Conservation (phyloP, 1,140 invertebrate genomes). For the Tribolium castaneum region DNA sequence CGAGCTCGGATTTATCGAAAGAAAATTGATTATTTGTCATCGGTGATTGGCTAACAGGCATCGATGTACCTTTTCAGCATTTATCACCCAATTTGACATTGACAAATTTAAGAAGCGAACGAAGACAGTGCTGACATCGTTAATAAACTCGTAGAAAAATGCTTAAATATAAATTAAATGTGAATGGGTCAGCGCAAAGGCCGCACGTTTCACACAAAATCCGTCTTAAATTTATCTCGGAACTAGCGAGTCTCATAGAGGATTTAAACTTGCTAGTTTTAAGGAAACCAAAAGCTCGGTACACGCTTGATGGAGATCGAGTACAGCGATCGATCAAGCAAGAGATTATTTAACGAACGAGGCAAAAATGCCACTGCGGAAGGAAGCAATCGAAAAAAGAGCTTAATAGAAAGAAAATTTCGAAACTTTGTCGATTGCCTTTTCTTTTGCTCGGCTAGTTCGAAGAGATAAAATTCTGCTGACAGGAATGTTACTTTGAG, state of each 20-base stretch:
- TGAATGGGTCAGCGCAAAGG: not conserved
- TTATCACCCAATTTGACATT: constrained; percentile 19
- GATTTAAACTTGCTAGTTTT: constrained; percentile 18
- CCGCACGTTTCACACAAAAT: constrained; percentile 14
- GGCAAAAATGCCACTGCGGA: not conserved
- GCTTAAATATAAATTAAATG: constrained; percentile 15
- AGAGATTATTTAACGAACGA: not conserved
- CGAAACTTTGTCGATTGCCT: not conserved
- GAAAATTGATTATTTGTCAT: constrained; percentile 31
- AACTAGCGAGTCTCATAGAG: constrained; percentile 1
- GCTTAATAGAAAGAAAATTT: not conserved
- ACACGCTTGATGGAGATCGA: not conserved
- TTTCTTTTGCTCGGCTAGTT: not conserved
- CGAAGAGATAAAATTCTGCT: not conserved
- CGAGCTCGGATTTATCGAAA: constrained; percentile 16
- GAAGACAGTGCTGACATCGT: not conserved
- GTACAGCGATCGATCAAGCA: not conserved
- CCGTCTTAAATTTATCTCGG: not conserved
- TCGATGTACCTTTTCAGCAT: constrained; percentile 3
- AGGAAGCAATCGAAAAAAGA: not conserved
- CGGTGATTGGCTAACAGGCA: constrained; percentile 21
- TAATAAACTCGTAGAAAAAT: constrained; percentile 4
- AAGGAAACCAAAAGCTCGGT: not conserved
- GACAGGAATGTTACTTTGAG: constrained; percentile 18
- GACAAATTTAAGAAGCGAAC: constrained; percentile 11